Base-by-base conservation (phyloP, 2,888 invertebrate genomes). In the Oligia strigilis region DNA sequence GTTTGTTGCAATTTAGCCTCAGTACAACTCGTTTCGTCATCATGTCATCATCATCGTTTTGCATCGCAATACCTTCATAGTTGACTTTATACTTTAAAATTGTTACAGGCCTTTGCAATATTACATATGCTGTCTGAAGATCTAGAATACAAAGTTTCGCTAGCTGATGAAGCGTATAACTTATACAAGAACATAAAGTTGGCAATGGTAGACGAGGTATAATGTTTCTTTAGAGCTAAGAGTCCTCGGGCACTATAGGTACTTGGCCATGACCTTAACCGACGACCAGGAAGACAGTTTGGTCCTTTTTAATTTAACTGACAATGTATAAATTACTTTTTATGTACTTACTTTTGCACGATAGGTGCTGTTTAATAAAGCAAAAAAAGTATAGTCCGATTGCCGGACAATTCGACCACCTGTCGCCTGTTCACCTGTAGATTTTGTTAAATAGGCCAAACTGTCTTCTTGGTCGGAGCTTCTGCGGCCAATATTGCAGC, bases 151-250 rank as follows among this genome's bases (percentile, higher is more conserved):
- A 94, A 93, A 86, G 96, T 96, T 36, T 70, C 90, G 0, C 72
- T 96, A 13, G 95, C 96, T 3, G 95, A 97, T 72, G 96, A 95
- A 88, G 86, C 94, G 5, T 97, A 95, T 79, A 95, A 95, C 43
- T 89, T 96, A 81, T 97, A 96, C 84, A 95, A 95, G 84, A 94
- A 96, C 78, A 93, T 97, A 46, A 83, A 91, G 66, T 72, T 97
- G 19, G 75, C 89, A 1, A 88, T 91, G 0, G 90, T 94, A 84
- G 96, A 97, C 66, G 96, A 97, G 94, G 97, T 96, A 43, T 43
- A 13, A 17, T n/a, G 46, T 55, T 40, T 55, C 1, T 65, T 55
- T 8, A 5, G 8, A 11, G 23, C 4, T 13, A n/a, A 19, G 5
- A n/a, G 19, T n/a, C 46, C 29, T 62, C 19, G 8, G 6, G 11